phyloP scores from a whole-genome alignment of 2,888 invertebrate species.

The Drosophila picticornis region DNA sequence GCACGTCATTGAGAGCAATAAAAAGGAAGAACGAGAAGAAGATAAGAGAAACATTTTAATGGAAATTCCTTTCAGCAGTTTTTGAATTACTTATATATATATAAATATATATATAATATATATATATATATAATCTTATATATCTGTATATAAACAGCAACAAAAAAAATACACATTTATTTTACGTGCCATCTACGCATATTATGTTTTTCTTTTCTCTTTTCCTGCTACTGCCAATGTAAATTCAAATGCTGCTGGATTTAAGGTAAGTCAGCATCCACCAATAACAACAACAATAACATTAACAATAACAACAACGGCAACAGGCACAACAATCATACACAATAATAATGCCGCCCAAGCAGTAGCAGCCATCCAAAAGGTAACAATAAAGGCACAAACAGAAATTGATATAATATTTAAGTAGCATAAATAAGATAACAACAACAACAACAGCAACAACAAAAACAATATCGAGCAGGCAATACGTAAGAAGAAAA shows the following conservation, averaged over 20 bases:
- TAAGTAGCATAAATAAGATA: slow-evolving; percentile 77
- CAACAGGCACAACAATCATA: slow-evolving; percentile 50
- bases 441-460: slow-evolving; percentile 48
- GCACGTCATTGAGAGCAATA: slow-evolving; percentile 70
- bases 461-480: slow-evolving; percentile 45
- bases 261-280: slow-evolving; percentile 62
- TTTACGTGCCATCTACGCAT: slow-evolving; percentile 63
- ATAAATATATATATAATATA: slow-evolving; percentile 48
- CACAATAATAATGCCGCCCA: slow-evolving; percentile 53
- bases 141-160: slow-evolving; percentile 45
- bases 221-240: slow-evolving; percentile 64
- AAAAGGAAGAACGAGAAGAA: slow-evolving; percentile 75
- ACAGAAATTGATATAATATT: slow-evolving; percentile 76
- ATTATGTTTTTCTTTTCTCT: slow-evolving; percentile 46
- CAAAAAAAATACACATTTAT: slow-evolving; percentile 55
- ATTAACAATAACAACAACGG: slow-evolving; percentile 20
- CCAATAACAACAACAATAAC: slow-evolving; percentile 35
- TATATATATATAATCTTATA: slow-evolving; percentile 4
- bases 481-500: slow-evolving; percentile 34
- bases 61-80: slow-evolving; percentile 79
- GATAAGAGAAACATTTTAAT: slow-evolving; percentile 78
- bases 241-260: slow-evolving; percentile 73
- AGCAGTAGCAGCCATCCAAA: slow-evolving; percentile 48
- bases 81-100: slow-evolving; percentile 69
- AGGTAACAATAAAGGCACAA: slow-evolving; percentile 72